Base-by-base conservation (phyloP, 2,797 vertebrate species). In the Gallinago solitaria region DNA sequence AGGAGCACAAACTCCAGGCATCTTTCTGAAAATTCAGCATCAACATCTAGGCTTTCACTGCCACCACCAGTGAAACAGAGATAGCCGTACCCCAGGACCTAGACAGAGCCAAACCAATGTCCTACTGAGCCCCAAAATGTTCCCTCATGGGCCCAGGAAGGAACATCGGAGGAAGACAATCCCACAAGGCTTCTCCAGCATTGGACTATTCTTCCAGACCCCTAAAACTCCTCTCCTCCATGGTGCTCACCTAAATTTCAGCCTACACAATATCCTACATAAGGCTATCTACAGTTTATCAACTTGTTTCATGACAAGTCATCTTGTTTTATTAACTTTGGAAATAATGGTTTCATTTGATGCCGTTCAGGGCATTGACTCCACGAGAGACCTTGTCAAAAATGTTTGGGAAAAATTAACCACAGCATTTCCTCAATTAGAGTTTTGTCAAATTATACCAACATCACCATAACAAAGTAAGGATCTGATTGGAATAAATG, bases 81-180 rank as follows among this genome's bases (percentile, higher is more conserved):
- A 32, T 1, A 37, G 20, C n/a, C 0, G 0, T 18, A 57, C 7
- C 28, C 37, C 20, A 20, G 32, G 20, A 18, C 13, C 64, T 59
- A 27, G 30, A n/a, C 30, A 80, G 33, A 50, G 23, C 53, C 69
- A 69, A 24, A 35, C 21, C 1, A 3, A 50, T 0, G 0, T 61
- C 18, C 41, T 1, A 1, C 51, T 18, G 6, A 45, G 14, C 15
- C 41, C 19, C 19, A 13, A 8, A 70, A 54, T 3, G 3, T 60
- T 67, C 27, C 32, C 12, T 43, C 1, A 0, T 35, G 25, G 47
- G 30, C 18, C 35, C 0, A 0, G 12, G 8, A 4, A 60, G 1
- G n/a, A 68, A 19, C 28, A 43, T 10, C 51, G 43, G 21, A 57
- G 7, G 6, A 12, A 24, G n/a, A 70, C 75, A 63, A 59, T 24